Conservation (phyloP, 2,888 invertebrate species). For the Trachelus stipa region DNA sequence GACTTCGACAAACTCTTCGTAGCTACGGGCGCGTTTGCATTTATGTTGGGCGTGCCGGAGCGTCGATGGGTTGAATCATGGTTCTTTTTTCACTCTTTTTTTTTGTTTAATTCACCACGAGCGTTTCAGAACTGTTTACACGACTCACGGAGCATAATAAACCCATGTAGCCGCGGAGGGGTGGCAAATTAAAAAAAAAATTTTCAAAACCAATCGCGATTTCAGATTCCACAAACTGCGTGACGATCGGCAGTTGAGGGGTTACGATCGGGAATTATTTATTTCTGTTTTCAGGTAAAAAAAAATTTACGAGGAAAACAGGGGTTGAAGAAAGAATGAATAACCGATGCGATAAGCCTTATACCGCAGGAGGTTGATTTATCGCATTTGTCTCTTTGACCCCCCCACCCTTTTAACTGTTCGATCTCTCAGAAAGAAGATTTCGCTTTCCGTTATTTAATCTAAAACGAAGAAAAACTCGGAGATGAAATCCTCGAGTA, state of each 20-base stretch:
- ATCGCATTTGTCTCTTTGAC: neutral
- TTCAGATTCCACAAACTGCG: neutral
- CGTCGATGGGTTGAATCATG: conserved; percentile 3
- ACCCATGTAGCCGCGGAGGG: neutral
- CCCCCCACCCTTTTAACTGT: neutral
- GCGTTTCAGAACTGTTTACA: neutral
- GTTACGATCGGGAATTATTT: neutral
- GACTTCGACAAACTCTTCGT: neutral
- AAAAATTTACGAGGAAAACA: conserved; percentile 1
- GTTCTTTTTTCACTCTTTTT: neutral
- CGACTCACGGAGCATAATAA: neutral
- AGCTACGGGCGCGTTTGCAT: neutral
- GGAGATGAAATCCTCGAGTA: conserved; percentile 3
- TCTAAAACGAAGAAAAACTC: conserved; percentile 2
- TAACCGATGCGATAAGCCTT: neutral
- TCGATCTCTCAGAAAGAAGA: neutral
- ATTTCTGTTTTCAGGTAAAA: too few species aligned
- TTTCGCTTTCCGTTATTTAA: conserved; percentile 1
- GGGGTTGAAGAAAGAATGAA: conserved; percentile 8
- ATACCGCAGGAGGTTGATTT: neutral
- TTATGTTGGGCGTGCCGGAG: conserved; percentile 4
- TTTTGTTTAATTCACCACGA: neutral
- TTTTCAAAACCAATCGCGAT: neutral
- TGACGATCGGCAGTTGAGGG: neutral
- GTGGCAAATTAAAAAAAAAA: neutral